Conservation (phyloP, 2,888 invertebrate species). For the Pheosia gnoma region DNA sequence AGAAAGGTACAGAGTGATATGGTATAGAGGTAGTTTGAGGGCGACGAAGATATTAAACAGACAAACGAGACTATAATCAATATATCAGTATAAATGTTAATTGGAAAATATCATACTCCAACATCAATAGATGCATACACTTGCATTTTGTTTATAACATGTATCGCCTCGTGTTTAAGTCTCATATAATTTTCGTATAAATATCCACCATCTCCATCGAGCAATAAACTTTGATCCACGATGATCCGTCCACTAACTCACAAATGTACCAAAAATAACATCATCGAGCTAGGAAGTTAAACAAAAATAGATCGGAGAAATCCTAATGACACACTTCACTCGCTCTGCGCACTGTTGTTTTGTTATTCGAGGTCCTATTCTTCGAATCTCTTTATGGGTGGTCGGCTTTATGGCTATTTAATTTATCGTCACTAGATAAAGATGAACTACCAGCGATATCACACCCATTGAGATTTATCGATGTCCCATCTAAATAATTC, state of each 20-base stretch:
- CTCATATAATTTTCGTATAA: constrained; percentile 34
- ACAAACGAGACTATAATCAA: too few species aligned
- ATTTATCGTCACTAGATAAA: constrained; percentile 43
- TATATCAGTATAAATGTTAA: too few species aligned
- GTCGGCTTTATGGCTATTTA: constrained; percentile 56
- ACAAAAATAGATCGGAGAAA: constrained; percentile 68
- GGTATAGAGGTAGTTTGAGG: too few species aligned
- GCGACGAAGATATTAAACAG: too few species aligned
- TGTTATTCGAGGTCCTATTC: constrained; percentile 52
- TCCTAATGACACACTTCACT: constrained; percentile 76
- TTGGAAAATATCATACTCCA: too few species aligned
- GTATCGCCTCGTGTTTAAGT: constrained; percentile 31
- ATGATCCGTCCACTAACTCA: constrained; percentile 59
- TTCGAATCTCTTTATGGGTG: constrained; percentile 64
- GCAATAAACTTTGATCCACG: constrained; percentile 66
- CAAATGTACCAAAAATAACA: constrained; percentile 55
- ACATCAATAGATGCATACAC: not conserved
- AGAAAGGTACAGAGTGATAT: too few species aligned
- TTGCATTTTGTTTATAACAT: constrained; percentile 30
- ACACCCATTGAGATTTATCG: constrained; percentile 37
- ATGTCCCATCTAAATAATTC: constrained; percentile 39
- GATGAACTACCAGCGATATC: constrained; percentile 26
- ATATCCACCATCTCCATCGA: constrained; percentile 45
- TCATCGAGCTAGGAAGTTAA: constrained; percentile 42
- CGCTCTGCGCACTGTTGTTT: constrained; percentile 50